Conservation (phyloP, 92 coral and sea anemone genomes). For the Blastomussa wellsi region DNA sequence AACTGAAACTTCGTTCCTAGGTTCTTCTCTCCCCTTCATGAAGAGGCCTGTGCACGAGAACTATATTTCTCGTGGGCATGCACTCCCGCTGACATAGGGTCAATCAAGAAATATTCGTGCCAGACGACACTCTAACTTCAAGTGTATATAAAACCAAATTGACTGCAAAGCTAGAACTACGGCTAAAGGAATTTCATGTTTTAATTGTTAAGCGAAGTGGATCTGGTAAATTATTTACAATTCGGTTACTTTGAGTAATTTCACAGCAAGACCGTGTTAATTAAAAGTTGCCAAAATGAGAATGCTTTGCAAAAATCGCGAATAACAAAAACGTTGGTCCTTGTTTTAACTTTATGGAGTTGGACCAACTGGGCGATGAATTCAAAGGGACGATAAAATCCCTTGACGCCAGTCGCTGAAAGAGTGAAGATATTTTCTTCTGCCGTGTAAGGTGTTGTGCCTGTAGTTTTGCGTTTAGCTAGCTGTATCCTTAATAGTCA, state of each 20-base stretch:
- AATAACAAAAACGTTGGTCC: not conserved
- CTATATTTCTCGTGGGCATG: too few species aligned
- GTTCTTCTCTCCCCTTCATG: too few species aligned
- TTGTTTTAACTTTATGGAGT: not conserved
- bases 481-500: not conserved
- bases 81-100: too few species aligned
- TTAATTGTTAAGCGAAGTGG: not conserved
- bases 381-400: not conserved
- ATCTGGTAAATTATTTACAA: constrained; percentile 1
- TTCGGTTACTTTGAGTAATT: not conserved
- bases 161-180: too few species aligned
- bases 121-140: too few species aligned
- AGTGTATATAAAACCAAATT: too few species aligned
- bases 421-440: not conserved
- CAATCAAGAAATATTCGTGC: too few species aligned
- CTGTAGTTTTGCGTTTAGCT: not conserved
- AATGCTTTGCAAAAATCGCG: not conserved
- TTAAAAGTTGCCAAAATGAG: not conserved
- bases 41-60: too few species aligned
- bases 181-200: not conserved
- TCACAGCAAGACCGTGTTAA: not conserved
- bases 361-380: not conserved
- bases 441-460: not conserved
- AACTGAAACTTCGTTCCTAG: too few species aligned
- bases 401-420: not conserved